These are phyloP conservation scores for Sphaerophoria taeniata DNA, from an alignment of 2,888 invertebrate species.

Conservation along the genomic window DNA sequence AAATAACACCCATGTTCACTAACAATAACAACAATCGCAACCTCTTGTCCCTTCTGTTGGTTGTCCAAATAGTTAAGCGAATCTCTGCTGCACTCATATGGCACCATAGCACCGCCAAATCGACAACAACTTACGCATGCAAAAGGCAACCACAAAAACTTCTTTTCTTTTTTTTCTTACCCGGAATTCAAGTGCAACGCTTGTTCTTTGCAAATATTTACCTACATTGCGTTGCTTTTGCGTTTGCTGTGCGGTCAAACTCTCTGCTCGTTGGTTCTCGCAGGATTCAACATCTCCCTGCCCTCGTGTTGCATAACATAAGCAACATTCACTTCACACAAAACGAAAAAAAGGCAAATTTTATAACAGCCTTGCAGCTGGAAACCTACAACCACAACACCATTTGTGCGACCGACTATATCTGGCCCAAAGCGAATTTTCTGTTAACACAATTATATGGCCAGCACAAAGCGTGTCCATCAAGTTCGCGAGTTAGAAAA, in stretches of 20 bases:
- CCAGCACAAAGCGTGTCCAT: slow-evolving; percentile 58
- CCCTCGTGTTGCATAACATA: slow-evolving; percentile 9
- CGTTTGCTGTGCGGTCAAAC: neutral
- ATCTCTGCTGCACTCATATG: slow-evolving; percentile 17
- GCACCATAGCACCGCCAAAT: slow-evolving; percentile 17
- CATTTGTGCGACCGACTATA: slow-evolving; percentile 7
- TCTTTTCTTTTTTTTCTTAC: slow-evolving; percentile 7
- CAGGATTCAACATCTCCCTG: neutral
- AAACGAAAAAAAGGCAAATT: neutral
- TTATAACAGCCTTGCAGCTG: slow-evolving; percentile 25
- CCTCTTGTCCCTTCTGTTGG: neutral
- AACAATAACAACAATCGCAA: neutral
- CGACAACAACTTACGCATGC: slow-evolving; percentile 53
- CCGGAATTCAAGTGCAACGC: slow-evolving; percentile 41
- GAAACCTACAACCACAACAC: slow-evolving; percentile 1
- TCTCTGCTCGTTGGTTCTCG: no score
- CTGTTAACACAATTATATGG: slow-evolving; percentile 55
- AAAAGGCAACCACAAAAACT: slow-evolving; percentile 19
- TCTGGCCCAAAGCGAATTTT: slow-evolving; percentile 44
- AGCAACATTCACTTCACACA: slow-evolving; percentile 19
- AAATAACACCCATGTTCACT: neutral
- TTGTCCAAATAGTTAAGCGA: neutral
- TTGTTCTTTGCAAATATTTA: slow-evolving; percentile 47
- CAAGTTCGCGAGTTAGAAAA: slow-evolving; percentile 66
- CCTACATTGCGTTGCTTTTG: neutral